Evolutionary conservation across 1,140 invertebrate genomes (phyloP).

Genomic region (Hormaphis cornu): DNA sequence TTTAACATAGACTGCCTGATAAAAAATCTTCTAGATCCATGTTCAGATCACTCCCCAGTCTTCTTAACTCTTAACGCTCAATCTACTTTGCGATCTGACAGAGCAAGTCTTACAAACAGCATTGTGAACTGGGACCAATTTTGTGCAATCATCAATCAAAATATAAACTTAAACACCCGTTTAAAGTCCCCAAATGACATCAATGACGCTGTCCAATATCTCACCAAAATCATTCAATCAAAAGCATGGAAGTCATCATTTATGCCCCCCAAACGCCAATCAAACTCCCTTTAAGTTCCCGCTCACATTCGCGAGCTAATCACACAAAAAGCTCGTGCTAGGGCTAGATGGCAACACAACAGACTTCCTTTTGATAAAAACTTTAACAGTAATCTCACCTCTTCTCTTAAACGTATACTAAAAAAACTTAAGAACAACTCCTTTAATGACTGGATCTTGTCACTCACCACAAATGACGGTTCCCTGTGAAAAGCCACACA

Average conservation of each 20-base stretch:
- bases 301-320: neutral
- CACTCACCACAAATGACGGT: neutral
- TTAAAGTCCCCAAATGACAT: neutral
- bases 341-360: neutral
- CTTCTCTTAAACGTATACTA: neutral
- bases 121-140: neutral
- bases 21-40: neutral
- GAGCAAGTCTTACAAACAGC: neutral
- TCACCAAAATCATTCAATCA: neutral
- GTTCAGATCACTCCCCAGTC: neutral
- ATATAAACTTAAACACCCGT: neutral
- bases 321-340: neutral
- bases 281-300: neutral
- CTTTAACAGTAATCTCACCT: neutral
- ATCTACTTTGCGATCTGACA: neutral
- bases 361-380: constrained; percentile 5
- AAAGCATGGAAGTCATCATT: neutral
- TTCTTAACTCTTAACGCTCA: neutral
- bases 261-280: neutral
- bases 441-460: neutral
- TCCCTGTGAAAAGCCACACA: neutral
- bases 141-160: neutral
- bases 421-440: neutral
- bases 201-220: neutral
- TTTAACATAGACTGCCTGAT: neutral